Conservation (phyloP, 1,140 invertebrate genomes). For the Lamellibrachia luymesi region DNA sequence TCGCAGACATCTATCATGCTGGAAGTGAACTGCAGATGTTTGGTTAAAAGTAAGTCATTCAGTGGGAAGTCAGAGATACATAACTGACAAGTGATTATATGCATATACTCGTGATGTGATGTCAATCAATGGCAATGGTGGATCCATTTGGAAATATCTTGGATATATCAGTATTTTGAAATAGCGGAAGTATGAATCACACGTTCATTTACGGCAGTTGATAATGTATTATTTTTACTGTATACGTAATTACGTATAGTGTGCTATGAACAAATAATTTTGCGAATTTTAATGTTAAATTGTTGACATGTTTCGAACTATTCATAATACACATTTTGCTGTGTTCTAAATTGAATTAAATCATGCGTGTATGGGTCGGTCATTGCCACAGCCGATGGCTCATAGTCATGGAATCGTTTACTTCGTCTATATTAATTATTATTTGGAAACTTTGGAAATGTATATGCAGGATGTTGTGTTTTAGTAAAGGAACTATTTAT, state of each 20-base stretch:
- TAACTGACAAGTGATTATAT: background rate
- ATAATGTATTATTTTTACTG: background rate
- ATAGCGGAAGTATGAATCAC: background rate
- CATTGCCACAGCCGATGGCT: background rate
- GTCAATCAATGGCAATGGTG: background rate
- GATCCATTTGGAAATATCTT: background rate
- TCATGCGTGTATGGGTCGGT: background rate
- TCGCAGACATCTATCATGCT: background rate
- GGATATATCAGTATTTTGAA: background rate
- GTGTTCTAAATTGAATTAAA: background rate
- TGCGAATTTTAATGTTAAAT: background rate
- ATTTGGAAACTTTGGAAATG: background rate
- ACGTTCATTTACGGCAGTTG: background rate
- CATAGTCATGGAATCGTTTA: background rate
- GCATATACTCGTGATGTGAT: background rate
- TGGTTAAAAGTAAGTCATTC: background rate
- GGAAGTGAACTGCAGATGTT: background rate
- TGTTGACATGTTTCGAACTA: background rate
- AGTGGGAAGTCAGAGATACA: background rate
- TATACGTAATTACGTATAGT: background rate
- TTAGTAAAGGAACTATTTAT: constrained; percentile 1
- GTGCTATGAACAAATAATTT: background rate
- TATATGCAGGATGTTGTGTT: background rate
- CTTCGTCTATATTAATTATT: background rate
- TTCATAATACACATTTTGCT: background rate